These are phyloP conservation scores for Tetrax tetrax DNA, from an alignment of 2,113 vertebrate genomes.

Conservation along the genomic window DNA sequence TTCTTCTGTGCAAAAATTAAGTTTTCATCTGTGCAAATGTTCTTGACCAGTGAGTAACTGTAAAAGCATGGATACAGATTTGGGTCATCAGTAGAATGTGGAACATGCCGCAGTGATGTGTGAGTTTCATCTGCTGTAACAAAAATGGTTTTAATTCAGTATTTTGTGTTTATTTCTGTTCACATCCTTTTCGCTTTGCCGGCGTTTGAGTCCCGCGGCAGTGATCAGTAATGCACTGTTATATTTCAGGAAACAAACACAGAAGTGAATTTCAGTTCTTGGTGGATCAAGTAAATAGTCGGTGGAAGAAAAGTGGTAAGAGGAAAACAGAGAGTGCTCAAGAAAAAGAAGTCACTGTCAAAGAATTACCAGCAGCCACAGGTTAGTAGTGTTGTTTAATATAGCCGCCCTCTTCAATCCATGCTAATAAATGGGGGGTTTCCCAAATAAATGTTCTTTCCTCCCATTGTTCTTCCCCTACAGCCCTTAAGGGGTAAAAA, in stretches of 20 bases:
- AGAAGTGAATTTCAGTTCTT: slow-evolving; percentile 85
- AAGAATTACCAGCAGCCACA: not conserved
- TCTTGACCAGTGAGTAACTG: not conserved
- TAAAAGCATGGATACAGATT: not conserved
- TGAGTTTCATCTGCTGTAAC: not conserved
- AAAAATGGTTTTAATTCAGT: not conserved
- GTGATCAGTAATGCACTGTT: not conserved
- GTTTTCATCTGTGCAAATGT: not conserved
- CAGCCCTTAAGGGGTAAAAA: not conserved
- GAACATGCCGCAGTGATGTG: not conserved
- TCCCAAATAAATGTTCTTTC: not conserved
- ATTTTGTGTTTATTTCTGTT: not conserved
- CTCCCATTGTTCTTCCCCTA: not conserved
- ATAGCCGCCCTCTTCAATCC: not conserved
- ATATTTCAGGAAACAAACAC: slow-evolving; percentile 86
- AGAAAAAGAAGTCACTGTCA: not conserved
- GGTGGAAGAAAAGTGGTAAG: slow-evolving; percentile 69
- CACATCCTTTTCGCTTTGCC: too few relatives aligned
- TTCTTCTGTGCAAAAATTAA: not conserved
- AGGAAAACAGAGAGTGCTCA: not conserved
- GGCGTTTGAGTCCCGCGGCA: not conserved
- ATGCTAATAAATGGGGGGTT: not conserved
- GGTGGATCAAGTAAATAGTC: slow-evolving; percentile 84
- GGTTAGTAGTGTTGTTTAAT: slow-evolving; percentile 54
- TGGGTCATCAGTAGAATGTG: accelerated